These are phyloP conservation scores for Batillaria attramentaria DNA, from an alignment of 1,140 invertebrate species.

Conservation along the genomic window DNA sequence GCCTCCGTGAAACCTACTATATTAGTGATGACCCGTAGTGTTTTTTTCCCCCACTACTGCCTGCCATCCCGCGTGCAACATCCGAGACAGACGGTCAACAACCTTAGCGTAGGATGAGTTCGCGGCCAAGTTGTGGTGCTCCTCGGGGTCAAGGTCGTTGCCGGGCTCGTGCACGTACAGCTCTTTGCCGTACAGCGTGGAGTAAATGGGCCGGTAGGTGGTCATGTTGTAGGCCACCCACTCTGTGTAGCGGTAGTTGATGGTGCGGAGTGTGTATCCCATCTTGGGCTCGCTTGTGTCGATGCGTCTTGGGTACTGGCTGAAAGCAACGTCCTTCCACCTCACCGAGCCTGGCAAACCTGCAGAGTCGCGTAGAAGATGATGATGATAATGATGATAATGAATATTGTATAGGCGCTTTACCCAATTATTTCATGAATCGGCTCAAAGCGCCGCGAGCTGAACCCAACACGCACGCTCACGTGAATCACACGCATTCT, in stretches of 20 bases:
- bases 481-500: too few species aligned
- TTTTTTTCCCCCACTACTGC: too few species aligned
- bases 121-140: conserved; percentile 79
- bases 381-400: too few species aligned
- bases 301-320: conserved; percentile 73
- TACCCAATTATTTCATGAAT: too few species aligned
- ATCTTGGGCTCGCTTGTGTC: conserved; percentile 79
- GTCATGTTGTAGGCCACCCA: conserved; percentile 76
- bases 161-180: conserved; percentile 74
- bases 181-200: conserved; percentile 76
- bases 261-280: conserved; percentile 82
- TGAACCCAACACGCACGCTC: too few species aligned
- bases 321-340: conserved; percentile 74
- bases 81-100: conserved; percentile 43
- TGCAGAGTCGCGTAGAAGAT: too few species aligned
- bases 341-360: too few species aligned
- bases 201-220: conserved; percentile 76
- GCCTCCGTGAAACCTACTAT: too few species aligned
- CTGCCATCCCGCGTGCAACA: conserved; percentile 59
- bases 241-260: conserved; percentile 81
- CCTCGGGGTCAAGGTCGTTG: conserved; percentile 77
- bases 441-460: too few species aligned
- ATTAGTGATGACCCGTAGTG: too few species aligned
- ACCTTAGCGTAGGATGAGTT: conserved; percentile 40
- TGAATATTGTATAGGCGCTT: too few species aligned